Conservation (phyloP, 2,113 vertebrate genomes). For the Microtus oregoni region DNA sequence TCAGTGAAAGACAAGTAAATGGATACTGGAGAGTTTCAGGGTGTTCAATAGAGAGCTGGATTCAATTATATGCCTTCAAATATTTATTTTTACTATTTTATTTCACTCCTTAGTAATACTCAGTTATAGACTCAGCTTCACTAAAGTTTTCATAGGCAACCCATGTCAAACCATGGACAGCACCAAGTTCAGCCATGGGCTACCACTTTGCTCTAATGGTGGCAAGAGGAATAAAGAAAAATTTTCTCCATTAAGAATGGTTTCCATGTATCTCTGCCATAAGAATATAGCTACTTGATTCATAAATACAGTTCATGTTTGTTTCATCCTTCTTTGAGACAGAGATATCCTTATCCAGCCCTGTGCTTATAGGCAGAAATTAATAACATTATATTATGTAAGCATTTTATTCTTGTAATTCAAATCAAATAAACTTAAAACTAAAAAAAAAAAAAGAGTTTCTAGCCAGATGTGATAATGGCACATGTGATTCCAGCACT, state of each 20-base stretch:
- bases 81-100: background rate
- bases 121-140: background rate
- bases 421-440: too few species aligned
- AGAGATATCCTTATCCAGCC: too few species aligned
- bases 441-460: too few species aligned
- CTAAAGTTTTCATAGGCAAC: background rate
- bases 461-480: background rate
- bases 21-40: background rate
- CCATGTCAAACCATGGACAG: background rate
- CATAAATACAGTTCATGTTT: too few species aligned
- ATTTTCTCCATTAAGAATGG: background rate
- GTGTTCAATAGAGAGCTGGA: background rate
- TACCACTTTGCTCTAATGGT: background rate
- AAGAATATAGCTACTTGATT: too few species aligned
- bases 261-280: too few species aligned
- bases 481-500: background rate
- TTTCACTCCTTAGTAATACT: background rate
- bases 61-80: background rate
- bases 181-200: background rate
- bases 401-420: too few species aligned
- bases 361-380: too few species aligned
- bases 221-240: background rate
- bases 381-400: too few species aligned
- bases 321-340: too few species aligned
- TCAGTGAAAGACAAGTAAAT: background rate